Percentiles rank a stretch among this genome's conserved stretches.
phyloP scores from a whole-genome alignment of 2,113 vertebrate species.

The Arvicanthis niloticus region DNA sequence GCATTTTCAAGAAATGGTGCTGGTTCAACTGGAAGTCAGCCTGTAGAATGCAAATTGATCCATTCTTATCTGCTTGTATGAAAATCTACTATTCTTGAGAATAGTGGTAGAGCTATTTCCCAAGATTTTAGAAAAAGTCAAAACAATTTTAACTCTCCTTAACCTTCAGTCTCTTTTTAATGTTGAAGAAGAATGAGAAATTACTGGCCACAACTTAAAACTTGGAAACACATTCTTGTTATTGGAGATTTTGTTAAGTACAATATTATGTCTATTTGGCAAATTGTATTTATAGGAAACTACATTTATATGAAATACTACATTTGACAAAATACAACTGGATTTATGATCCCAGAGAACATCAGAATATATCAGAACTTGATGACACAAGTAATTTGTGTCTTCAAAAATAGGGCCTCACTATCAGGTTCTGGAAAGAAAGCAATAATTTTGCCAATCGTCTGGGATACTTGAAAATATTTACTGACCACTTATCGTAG shows the following conservation, averaged over 20 bases:
- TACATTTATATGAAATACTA: no score
- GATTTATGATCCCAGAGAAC: neutral
- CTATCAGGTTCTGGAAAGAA: neutral
- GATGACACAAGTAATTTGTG: neutral
- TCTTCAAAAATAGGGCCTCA: neutral
- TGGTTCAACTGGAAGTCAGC: no score
- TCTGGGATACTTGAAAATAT: neutral
- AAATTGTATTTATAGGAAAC: neutral
- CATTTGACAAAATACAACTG: neutral
- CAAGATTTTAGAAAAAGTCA: neutral
- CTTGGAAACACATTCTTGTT: neutral
- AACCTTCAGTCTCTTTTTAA: neutral
- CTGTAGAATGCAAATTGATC: no score
- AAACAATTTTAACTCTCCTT: neutral
- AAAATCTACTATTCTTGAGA: neutral
- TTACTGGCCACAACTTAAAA: no score
- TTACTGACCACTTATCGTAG: neutral
- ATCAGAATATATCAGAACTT: neutral
- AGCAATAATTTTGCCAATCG: neutral
- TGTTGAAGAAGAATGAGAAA: no score
- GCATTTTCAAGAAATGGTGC: no score
- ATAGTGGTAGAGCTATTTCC: neutral
- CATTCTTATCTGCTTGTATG: no score
- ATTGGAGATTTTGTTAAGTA: neutral
- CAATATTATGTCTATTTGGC: neutral